Conservation (phyloP, 2,113 vertebrate species). For the Hylia prasina region DNA sequence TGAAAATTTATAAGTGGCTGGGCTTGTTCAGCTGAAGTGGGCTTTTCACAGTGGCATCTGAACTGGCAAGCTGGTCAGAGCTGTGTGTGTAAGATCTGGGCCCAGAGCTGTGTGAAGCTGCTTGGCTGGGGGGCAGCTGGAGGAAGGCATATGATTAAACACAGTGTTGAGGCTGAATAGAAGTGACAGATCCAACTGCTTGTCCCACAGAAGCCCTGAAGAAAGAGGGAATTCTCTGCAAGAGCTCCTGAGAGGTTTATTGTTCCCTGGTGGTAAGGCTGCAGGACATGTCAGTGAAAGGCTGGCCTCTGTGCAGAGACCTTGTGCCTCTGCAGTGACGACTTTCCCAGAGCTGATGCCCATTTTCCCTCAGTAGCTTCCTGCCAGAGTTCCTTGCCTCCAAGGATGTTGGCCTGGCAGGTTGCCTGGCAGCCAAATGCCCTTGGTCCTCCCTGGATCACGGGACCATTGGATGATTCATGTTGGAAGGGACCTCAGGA, state of each 20-base stretch:
- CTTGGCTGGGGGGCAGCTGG: fast-evolving
- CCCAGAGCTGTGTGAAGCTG: background rate
- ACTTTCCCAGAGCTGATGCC: constrained; percentile 2
- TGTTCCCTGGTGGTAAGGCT: constrained; percentile 24
- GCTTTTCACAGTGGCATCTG: background rate
- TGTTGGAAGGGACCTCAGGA: background rate
- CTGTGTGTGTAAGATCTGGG: background rate
- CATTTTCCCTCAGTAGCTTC: background rate
- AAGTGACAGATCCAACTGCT: background rate
- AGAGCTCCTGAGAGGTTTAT: background rate
- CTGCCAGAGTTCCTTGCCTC: background rate
- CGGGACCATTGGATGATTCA: background rate
- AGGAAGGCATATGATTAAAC: constrained; percentile 25
- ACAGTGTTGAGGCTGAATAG: background rate
- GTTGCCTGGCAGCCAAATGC: background rate
- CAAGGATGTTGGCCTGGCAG: constrained; percentile 15
- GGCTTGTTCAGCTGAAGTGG: background rate
- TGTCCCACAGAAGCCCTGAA: background rate
- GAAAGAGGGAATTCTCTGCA: constrained; percentile 44
- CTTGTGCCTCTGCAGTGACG: constrained; percentile 15
- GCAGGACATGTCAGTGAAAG: constrained; percentile 40
- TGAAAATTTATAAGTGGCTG: background rate
- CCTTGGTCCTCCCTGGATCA: background rate
- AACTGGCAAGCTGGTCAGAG: background rate
- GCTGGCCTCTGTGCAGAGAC: constrained; percentile 1